Evolutionary conservation across 2,888 invertebrate genomes (phyloP), one percentile per base, ranked within the genome.

Genomic region (Meteorus colon): DNA sequence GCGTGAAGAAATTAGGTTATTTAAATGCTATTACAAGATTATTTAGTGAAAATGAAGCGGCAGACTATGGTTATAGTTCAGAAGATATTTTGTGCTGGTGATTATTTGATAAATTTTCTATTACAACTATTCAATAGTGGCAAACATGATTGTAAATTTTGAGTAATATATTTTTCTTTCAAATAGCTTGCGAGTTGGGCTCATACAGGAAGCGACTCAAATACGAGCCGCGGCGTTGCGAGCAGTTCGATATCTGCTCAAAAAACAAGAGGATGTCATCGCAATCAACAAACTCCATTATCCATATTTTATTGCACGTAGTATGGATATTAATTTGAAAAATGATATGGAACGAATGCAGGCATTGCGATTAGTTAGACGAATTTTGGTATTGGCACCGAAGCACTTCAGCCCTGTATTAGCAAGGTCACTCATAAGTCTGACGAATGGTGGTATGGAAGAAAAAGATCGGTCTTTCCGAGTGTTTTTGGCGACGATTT

Each of bases 311-410:
- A 93, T 98, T 78, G 94, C 94, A 82, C 94, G 96, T 92, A 97
- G 97, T 81, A 93, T 98, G 88, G 98, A 98, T 91, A 91, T 98
- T 79, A 93, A 95, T 90, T 91, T 97, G 67, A 95, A 95, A 84
- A 97, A 97, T 90, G 98, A 98, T 89, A 94, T 96, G 82, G 98
- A 98, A 89, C 92, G 98, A 62, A 94, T 97, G 73, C 98, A 98
- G 90, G 97, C 97, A 0, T 91, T 98, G 83, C 94, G 97, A 84
- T 92, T 98, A 77, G 95, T 96, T 74, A 91, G 96, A 70, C 92
- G 92, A 87, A 92, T 95, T 82, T 89, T 95, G 68, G 92, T 91
- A 84, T 91, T 92, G 86, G 91, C 92, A 48, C 94, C 96, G 0
- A 90, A 91, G 74, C 90, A 92, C 81, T 94, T 98, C 79, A 96